phyloP scores from a whole-genome alignment of 2,113 vertebrate species.

The Hydrolagus affinis region DNA sequence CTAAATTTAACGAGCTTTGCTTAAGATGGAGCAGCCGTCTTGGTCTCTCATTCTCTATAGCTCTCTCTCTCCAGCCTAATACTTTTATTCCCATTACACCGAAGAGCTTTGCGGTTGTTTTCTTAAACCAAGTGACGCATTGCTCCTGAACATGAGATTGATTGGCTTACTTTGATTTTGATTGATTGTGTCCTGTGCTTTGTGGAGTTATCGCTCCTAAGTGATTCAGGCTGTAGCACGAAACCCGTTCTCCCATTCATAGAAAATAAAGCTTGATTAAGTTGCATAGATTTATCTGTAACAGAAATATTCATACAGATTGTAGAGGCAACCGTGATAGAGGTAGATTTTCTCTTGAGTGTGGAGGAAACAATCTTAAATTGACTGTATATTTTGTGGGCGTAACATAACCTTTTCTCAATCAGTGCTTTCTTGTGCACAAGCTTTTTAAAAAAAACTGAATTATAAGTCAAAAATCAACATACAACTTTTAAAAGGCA shows the following conservation, averaged over 20 bases:
- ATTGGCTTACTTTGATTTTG: constrained; percentile 21
- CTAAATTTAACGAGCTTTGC: too few species aligned
- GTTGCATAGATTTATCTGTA: constrained; percentile 84
- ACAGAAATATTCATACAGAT: constrained; percentile 34
- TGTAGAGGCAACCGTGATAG: neutral
- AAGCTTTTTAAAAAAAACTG: too few species aligned
- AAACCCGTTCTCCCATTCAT: constrained; percentile 80
- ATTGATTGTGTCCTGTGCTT: neutral
- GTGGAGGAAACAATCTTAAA: neutral
- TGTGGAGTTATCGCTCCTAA: constrained; percentile 64
- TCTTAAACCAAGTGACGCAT: neutral
- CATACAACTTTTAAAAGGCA: neutral
- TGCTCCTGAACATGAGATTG: neutral
- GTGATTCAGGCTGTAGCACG: constrained; percentile 83
- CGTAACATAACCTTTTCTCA: neutral
- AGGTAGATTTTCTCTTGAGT: too few species aligned
- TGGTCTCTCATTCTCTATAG: too few species aligned
- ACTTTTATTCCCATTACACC: neutral
- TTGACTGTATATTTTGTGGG: neutral
- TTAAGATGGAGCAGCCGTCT: too few species aligned
- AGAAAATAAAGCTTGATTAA: constrained; percentile 84
- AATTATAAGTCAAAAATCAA: too few species aligned
- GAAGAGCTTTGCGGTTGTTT: neutral
- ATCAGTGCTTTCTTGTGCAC: too few species aligned
- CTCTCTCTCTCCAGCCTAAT: neutral